A percentile compares a stretch with the other conserved stretches of the same genome.
phyloP scores from a whole-genome alignment of 2,888 invertebrate genomes.

The Saturnia japonica region DNA sequence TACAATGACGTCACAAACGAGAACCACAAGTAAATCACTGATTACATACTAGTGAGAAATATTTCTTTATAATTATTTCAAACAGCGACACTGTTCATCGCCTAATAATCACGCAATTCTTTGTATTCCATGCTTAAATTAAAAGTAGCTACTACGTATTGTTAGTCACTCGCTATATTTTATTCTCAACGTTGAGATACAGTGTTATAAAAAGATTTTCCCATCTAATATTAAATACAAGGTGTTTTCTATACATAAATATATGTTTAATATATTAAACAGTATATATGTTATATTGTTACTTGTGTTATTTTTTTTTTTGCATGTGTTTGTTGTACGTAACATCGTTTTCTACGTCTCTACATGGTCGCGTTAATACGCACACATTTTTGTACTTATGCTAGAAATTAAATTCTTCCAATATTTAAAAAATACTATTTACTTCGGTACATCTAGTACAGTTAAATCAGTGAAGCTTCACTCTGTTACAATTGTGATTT shows the following conservation, averaged over 20 bases:
- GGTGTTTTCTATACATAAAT: neutral
- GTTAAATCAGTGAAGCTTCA: neutral
- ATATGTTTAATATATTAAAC: neutral
- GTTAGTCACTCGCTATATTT: conserved; percentile 11
- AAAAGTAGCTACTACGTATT: conserved; percentile 2
- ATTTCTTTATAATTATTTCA: neutral
- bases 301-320: neutral
- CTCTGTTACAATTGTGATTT: neutral
- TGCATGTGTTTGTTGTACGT: neutral
- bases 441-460: neutral
- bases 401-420: neutral
- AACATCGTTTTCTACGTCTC: neutral
- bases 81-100: neutral
- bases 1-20: neutral
- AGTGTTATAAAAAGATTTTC: conserved; percentile 11
- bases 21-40: neutral
- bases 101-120: neutral
- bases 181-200: conserved; percentile 11
- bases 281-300: neutral
- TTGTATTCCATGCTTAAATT: neutral
- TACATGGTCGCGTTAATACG: neutral
- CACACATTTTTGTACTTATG: too few relatives aligned
- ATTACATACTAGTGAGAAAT: neutral
- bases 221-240: conserved; percentile 13
- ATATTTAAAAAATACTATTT: neutral